These are phyloP conservation scores for Nyctibius bracteatus DNA, from an alignment of 2,113 vertebrate species.

Conservation along the genomic window DNA sequence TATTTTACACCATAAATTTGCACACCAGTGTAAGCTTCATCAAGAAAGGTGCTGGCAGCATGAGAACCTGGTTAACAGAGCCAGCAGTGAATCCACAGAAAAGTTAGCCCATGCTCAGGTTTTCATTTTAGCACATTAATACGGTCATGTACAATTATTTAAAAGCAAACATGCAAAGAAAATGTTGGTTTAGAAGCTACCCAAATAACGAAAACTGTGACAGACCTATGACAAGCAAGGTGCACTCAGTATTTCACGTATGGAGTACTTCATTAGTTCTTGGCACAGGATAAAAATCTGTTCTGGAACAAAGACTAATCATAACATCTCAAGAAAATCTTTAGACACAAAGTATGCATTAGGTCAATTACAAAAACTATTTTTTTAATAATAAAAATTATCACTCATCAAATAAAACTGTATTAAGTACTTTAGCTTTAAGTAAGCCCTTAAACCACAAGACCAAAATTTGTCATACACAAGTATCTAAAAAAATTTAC, in stretches of 20 bases:
- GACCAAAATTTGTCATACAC: neutral
- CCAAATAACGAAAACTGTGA: neutral
- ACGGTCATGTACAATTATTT: neutral
- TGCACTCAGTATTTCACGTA: neutral
- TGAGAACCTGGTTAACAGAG: neutral
- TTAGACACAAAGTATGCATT: neutral
- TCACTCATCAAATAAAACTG: neutral
- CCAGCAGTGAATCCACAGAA: fast-evolving
- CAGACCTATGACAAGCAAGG: neutral
- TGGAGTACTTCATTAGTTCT: neutral
- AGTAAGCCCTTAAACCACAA: neutral
- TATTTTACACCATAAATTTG: too few species aligned
- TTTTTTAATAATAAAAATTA: neutral
- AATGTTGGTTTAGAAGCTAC: neutral
- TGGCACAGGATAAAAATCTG: neutral
- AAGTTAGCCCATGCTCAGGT: neutral
- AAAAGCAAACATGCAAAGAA: neutral
- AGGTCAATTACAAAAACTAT: neutral
- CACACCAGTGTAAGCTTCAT: neutral
- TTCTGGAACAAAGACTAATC: neutral
- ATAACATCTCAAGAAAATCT: neutral
- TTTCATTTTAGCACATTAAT: neutral
- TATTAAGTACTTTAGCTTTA: neutral
- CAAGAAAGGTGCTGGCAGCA: neutral
- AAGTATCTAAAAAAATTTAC: neutral